These are phyloP conservation scores for Ptilorrhoa leucosticta DNA, from an alignment of 2,113 vertebrate genomes.

Conservation along the genomic window DNA sequence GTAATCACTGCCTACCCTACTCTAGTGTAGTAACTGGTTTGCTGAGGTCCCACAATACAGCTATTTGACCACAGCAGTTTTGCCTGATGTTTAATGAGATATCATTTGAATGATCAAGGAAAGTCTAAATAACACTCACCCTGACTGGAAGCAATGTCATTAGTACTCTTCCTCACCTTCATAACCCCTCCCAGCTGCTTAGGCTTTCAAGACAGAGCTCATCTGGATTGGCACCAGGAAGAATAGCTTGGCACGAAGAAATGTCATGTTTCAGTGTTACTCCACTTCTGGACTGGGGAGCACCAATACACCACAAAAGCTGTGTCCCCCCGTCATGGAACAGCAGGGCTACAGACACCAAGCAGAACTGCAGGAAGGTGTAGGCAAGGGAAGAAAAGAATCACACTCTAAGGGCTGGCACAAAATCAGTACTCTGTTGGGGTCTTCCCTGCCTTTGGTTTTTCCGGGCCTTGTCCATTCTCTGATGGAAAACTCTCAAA, in stretches of 20 bases:
- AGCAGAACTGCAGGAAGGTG: neutral
- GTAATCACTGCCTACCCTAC: neutral
- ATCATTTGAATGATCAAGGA: neutral
- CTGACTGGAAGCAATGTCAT: neutral
- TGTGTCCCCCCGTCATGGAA: neutral
- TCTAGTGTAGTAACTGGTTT: neutral
- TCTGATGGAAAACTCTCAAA: neutral
- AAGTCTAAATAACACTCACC: neutral
- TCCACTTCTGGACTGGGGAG: neutral
- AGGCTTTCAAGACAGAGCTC: neutral
- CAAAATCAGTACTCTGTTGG: neutral
- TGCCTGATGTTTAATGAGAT: neutral
- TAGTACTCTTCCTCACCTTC: neutral
- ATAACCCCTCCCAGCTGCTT: neutral
- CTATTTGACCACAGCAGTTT: neutral
- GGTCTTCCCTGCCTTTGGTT: neutral
- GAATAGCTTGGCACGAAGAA: neutral
- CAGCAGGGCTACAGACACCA: neutral
- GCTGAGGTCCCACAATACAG: neutral
- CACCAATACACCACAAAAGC: neutral
- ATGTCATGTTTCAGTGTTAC: neutral
- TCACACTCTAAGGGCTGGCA: neutral
- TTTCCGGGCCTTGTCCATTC: neutral
- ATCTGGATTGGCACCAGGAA: neutral
- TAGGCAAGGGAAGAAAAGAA: neutral